These are phyloP conservation scores for Papilio helenus DNA, from an alignment of 1,140 invertebrate species.

Conservation along the genomic window DNA sequence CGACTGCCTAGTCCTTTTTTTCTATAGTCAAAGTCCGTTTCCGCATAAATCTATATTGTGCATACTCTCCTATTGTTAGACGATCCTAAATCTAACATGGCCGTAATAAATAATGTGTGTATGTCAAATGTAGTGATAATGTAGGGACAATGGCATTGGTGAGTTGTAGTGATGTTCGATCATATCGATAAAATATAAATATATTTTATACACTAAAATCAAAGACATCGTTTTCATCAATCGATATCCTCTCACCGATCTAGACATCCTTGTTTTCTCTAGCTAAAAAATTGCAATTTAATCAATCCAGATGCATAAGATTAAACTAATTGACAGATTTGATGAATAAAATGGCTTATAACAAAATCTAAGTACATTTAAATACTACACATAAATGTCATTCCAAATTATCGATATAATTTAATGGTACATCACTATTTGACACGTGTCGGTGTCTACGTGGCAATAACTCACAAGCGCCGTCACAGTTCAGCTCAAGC, in stretches of 20 bases:
- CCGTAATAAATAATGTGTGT: constrained; percentile 68
- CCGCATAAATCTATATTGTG: constrained; percentile 58
- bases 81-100: constrained; percentile 66
- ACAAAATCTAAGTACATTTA: too few species aligned
- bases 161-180: constrained; percentile 50
- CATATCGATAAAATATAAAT: constrained; percentile 34
- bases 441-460: constrained; percentile 58
- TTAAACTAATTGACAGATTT: too few species aligned
- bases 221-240: not conserved
- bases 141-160: constrained; percentile 59
- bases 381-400: not conserved
- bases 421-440: constrained; percentile 53
- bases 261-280: too few species aligned
- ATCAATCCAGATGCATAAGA: not conserved
- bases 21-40: constrained; percentile 32
- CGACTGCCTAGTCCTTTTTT: not conserved
- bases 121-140: constrained; percentile 73
- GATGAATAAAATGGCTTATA: too few species aligned
- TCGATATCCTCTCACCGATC: too few species aligned
- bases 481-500: constrained; percentile 65
- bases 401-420: constrained; percentile 54
- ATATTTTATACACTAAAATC: not conserved
- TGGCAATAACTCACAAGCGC: constrained; percentile 65
- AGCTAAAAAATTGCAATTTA: not conserved
- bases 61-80: constrained; percentile 62